A percentile compares a stretch with the other conserved stretches of the same genome.
phyloP scores from a whole-genome alignment of 2,113 vertebrate species.

The Tachycineta bicolor region DNA sequence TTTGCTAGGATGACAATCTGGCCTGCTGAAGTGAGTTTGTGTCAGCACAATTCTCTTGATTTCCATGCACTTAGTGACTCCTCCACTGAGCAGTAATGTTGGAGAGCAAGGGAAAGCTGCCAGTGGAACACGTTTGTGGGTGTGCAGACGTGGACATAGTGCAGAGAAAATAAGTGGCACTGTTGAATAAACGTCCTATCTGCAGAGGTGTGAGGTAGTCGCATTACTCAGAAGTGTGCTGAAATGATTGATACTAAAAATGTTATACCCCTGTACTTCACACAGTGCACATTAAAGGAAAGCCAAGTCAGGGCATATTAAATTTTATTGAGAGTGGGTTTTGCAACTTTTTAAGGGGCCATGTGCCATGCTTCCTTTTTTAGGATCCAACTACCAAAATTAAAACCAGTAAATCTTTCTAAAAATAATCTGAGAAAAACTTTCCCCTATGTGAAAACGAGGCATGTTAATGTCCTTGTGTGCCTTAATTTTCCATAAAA shows the following conservation, averaged over 20 bases:
- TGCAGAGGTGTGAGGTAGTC: conserved; percentile 1
- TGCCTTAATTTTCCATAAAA: conserved; percentile 30
- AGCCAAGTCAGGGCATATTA: conserved; percentile 50
- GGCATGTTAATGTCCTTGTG: conserved; percentile 35
- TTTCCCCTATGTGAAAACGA: conserved; percentile 34
- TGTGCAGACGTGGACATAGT: rapidly evolving
- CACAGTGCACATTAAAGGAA: conserved; percentile 46
- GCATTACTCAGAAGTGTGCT: neutral
- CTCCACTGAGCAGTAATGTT: neutral
- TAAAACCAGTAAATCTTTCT: conserved; percentile 66
- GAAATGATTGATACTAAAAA: conserved; percentile 53
- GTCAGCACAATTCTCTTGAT: neutral
- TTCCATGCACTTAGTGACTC: neutral
- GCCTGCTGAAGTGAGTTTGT: neutral
- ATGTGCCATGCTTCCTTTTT: conserved; percentile 59
- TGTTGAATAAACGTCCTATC: neutral
- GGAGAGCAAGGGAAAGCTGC: neutral
- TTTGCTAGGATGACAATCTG: neutral
- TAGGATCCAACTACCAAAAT: conserved; percentile 56
- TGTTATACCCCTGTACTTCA: conserved; percentile 3
- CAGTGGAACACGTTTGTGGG: neutral
- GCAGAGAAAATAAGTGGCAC: neutral
- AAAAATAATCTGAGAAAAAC: conserved; percentile 60
- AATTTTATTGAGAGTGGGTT: conserved; percentile 62
- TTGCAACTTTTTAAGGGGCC: conserved; percentile 62